Evolutionary conservation across 2,888 invertebrate species (phyloP), one percentile per base, ranked within the genome.

Genomic region (Agonum fuliginosum): DNA sequence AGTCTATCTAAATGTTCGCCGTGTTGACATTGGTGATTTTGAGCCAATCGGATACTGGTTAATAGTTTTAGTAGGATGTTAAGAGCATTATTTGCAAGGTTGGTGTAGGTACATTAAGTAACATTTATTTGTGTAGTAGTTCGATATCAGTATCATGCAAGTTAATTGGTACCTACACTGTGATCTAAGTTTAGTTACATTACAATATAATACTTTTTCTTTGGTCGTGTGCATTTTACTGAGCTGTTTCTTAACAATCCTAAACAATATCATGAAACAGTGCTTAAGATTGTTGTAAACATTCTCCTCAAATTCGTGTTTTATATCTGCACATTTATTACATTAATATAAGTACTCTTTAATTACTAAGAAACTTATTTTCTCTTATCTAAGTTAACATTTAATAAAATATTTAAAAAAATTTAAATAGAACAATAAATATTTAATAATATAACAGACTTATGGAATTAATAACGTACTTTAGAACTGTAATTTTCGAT

Each of bases 191-290:
- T 20, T 14, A 43, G 58, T 62, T 62, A 62, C 27, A 27, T 62
- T 62, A 62, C 14, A 30, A 62, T 74, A 65, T 54, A 73, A 74
- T 74, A 74, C 74, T 74, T 65, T 20, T 22, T 62, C 62, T 41
- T 74, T 74, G 74, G 74, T 74, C 74, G 74, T 74, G 74, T 74
- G 74, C 74, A 74, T 24, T 48, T 19, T 72, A 54, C 3, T 27
- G 22, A 19, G 14, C 24, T 48, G 51, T 51, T 70, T 24, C 34
- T 17, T 6, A 20, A 43, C 43, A 70, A 70, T 30, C 34, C 27
- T 65, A 8, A 58, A 6, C 20, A 24, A 58, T 24, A 19, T 41
- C 10, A 17, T 54, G n/a, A n/a, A 10, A 14, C 67, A 67, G n/a
- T 43, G 1, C 46, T n/a, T 6, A 69, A 20, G 41, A 41, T 41